Base-by-base conservation (phyloP, 2,797 vertebrate genomes). In the Sarcophilus harrisii region DNA sequence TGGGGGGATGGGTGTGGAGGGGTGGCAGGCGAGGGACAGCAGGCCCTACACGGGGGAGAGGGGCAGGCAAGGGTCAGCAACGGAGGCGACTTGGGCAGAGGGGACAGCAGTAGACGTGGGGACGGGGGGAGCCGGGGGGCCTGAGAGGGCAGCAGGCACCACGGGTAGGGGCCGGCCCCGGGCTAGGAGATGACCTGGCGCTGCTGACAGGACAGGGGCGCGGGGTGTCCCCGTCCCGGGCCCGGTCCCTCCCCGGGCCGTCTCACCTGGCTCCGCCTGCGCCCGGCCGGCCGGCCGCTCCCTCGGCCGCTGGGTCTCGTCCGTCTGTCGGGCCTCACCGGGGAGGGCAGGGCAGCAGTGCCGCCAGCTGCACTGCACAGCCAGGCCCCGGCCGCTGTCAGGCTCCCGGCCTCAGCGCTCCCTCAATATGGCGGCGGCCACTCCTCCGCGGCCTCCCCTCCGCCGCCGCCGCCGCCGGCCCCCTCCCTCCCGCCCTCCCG, bases 371-470 rank as follows among this genome's bases (percentile, higher is more conserved):
- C 91, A 90, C 62, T 55, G 92, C 90, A 59, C 58, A n/a, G 55
- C 93, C 60, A n/a, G 94, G 93, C 92, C 91, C 93, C 62, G 24
- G 94, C 97, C 93, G 52, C 94, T 14, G 93, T 45, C 91, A n/a
- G 93, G 32, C 93, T 93, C 90, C 97, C 60, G 91, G 90, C 45
- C 6, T 97, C 96, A 95, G 93, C 96, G 92, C 73, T 93, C 92
- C 96, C 94, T 95, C 95, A 98, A 98, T 98, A 98, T 98, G 98
- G 98, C 98, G 98, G 96, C 98, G 90, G 90, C 93, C 90, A 38
- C 96, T 28, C 90, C 66, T 96, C 95, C 91, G 91, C 96, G 94
- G 97, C 92, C 96, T 93, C 95, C 95, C 96, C 97, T 90, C 93
- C 96, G 60, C 90, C 52, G 58, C 59, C 45, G 27, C 14, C 27